Percentiles rank a stretch among this genome's conserved stretches.
Evolutionary conservation across 2,888 invertebrate genomes (phyloP).

Genomic region (Chrysopilus asiliformis): DNA sequence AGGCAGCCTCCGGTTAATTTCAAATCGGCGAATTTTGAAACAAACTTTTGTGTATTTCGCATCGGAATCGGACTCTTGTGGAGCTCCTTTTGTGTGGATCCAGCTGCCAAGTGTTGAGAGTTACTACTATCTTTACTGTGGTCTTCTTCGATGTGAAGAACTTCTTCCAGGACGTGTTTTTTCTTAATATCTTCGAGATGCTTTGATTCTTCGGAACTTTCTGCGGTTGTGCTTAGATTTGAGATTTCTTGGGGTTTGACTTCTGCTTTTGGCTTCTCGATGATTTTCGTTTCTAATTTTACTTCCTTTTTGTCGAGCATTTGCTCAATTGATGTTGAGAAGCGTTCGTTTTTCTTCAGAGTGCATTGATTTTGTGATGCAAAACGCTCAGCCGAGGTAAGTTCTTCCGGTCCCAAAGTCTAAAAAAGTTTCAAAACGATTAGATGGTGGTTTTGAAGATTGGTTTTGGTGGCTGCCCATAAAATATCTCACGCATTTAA

Average conservation of each 20-base stretch:
- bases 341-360: conserved; percentile 47
- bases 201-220: conserved; percentile 4
- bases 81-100: conserved; percentile 16
- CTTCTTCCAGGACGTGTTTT: conserved; percentile 13
- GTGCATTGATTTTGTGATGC: conserved; percentile 69
- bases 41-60: conserved; percentile 48
- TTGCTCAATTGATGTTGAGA: conserved; percentile 13
- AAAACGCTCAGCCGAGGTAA: conserved; percentile 62
- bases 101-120: background rate
- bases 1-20: conserved; percentile 45
- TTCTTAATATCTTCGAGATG: conserved; percentile 12
- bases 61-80: conserved; percentile 41
- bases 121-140: conserved; percentile 15
- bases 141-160: conserved; percentile 18
- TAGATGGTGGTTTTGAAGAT: no score
- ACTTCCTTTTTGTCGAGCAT: conserved; percentile 15
- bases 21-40: conserved; percentile 50
- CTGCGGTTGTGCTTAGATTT: conserved; percentile 1
- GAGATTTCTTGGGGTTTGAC: conserved; percentile 16
- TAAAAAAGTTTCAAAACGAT: background rate
- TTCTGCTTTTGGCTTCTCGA: conserved; percentile 16
- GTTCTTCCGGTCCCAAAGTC: conserved; percentile 42
- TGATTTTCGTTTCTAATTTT: conserved; percentile 17
- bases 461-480: no score
- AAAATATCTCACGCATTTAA: no score